Evolutionary conservation across 2,113 vertebrate species (phyloP).

Genomic region (Xenopus borealis): DNA sequence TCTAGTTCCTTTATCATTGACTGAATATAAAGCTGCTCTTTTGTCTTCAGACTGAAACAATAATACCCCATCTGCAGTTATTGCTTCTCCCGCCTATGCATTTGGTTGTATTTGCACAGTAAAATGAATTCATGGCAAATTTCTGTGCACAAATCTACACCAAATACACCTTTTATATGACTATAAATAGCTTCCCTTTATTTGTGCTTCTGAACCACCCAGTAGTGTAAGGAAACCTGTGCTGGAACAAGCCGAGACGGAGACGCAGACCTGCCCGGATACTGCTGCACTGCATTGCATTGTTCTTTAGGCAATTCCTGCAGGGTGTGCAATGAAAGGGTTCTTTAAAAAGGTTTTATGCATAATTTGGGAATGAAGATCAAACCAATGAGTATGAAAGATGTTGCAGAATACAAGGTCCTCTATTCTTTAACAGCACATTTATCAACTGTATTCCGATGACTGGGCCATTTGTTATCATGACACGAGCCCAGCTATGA

Average conservation of each 20-base stretch:
- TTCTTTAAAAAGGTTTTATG: conserved; percentile 66
- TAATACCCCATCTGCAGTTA: too few species aligned
- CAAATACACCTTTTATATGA: too few species aligned
- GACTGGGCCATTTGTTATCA: conserved; percentile 2
- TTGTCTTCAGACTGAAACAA: too few species aligned
- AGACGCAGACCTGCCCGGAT: conserved; percentile 58
- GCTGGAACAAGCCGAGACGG: conserved; percentile 51
- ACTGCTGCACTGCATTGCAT: conserved; percentile 55
- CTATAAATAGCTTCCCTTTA: too few species aligned
- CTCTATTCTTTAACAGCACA: conserved; percentile 16
- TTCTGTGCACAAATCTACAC: not conserved
- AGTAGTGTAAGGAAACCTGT: conserved; percentile 13
- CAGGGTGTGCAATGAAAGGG: conserved; percentile 72
- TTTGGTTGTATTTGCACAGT: too few species aligned
- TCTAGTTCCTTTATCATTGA: too few species aligned
- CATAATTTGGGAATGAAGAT: conserved; percentile 72
- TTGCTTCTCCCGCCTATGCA: too few species aligned
- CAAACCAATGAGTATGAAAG: conserved; percentile 69
- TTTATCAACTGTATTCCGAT: conserved; percentile 8
- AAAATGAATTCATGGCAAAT: not conserved
- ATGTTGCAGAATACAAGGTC: conserved; percentile 62
- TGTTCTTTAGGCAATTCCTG: conserved; percentile 68
- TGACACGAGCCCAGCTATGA: not conserved
- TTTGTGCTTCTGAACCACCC: conserved; percentile 28
- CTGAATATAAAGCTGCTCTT: too few species aligned